These are phyloP conservation scores for Clitarchus hookeri DNA, from an alignment of 2,888 invertebrate species.

Conservation along the genomic window DNA sequence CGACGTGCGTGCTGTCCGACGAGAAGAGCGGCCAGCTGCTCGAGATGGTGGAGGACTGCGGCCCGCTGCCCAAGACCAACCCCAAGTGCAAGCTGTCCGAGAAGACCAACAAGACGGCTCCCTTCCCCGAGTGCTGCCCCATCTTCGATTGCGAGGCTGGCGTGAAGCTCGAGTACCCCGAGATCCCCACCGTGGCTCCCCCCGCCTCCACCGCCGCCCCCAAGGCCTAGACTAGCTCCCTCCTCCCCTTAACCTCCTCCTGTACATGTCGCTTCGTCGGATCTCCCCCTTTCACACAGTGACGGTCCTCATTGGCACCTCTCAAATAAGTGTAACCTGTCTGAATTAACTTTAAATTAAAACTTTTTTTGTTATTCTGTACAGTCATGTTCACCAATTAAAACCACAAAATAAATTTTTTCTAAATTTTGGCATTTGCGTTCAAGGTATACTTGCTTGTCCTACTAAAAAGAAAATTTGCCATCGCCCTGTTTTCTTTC, in stretches of 20 bases:
- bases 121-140: slow-evolving; percentile 87
- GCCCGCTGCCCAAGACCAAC: slow-evolving; percentile 84
- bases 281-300: background rate
- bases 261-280: background rate
- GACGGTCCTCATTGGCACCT: background rate
- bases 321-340: background rate
- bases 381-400: background rate
- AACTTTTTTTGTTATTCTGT: background rate
- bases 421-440: background rate
- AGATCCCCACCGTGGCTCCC: slow-evolving; percentile 65
- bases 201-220: slow-evolving; percentile 47
- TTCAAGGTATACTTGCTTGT: background rate
- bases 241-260: background rate
- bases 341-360: too few relatives aligned
- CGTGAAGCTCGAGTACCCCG: slow-evolving; percentile 83
- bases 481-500: background rate
- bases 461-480: background rate
- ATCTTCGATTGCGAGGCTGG: slow-evolving; percentile 84
- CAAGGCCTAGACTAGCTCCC: slow-evolving; percentile 26
- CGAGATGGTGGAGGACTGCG: slow-evolving; percentile 87
- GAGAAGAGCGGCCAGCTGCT: slow-evolving; percentile 75
- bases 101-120: slow-evolving; percentile 86
- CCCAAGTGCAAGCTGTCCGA: slow-evolving; percentile 85
- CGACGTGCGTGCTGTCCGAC: slow-evolving; percentile 81
- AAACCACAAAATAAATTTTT: background rate